Evolutionary conservation across 2,888 invertebrate genomes (phyloP).

Genomic region (Pyrochroa serraticornis): DNA sequence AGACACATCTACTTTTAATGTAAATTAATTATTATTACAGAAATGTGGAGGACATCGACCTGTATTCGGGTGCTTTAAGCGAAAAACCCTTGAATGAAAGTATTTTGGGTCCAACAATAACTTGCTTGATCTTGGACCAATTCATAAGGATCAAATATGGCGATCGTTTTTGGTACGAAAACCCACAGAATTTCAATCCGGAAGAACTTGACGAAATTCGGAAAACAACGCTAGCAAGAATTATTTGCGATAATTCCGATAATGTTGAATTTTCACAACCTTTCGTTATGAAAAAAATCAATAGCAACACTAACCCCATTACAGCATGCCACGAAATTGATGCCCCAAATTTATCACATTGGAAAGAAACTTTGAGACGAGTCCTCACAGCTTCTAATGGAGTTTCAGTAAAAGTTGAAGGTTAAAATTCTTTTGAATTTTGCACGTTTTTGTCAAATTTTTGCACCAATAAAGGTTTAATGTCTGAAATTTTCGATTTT

Average conservation of each 20-base stretch:
- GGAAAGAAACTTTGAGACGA: constrained; percentile 57
- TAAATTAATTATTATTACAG: constrained; percentile 48
- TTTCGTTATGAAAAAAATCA: constrained; percentile 71
- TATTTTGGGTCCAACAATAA: constrained; percentile 83
- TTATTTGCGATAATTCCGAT: constrained; percentile 81
- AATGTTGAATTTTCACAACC: constrained; percentile 68
- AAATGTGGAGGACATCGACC: constrained; percentile 81
- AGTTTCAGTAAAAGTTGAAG: neutral
- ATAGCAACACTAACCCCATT: constrained; percentile 62
- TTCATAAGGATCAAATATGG: constrained; percentile 80
- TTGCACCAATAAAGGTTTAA: no score
- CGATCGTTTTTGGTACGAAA: constrained; percentile 91
- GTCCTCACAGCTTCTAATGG: constrained; percentile 1
- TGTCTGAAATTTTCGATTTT: no score
- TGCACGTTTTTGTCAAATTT: constrained; percentile 1
- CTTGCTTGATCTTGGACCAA: constrained; percentile 85
- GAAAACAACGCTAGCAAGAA: constrained; percentile 72
- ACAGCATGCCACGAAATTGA: constrained; percentile 64
- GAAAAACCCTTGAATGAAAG: constrained; percentile 75
- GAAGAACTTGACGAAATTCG: constrained; percentile 83
- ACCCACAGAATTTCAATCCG: constrained; percentile 69
- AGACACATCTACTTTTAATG: neutral
- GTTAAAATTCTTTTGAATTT: neutral
- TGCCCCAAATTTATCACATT: constrained; percentile 63
- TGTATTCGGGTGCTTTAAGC: constrained; percentile 86